These are phyloP conservation scores for Cairina moschata DNA, from an alignment of 2,113 vertebrate species.

Conservation along the genomic window DNA sequence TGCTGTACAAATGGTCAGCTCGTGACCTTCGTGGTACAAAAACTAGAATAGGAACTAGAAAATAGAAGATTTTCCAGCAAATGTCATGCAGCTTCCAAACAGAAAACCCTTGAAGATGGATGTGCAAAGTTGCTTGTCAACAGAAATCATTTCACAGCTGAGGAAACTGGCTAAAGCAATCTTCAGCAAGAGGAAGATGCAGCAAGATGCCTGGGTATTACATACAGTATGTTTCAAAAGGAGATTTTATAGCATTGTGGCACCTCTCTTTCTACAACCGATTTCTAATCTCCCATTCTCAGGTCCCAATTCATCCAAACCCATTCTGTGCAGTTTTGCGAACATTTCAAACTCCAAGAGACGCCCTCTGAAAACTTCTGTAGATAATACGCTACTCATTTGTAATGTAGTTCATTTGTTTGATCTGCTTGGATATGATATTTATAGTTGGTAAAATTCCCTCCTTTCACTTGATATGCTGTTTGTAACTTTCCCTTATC, in stretches of 20 bases:
- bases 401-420: not conserved
- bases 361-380: not conserved
- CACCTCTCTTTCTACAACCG: not conserved
- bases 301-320: too few species aligned
- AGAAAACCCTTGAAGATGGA: not conserved
- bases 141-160: not conserved
- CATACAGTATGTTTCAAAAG: not conserved
- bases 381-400: accelerated
- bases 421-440: not conserved
- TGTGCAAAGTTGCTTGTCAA: not conserved
- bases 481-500: not conserved
- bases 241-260: not conserved
- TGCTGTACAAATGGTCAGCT: not conserved
- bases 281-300: not conserved
- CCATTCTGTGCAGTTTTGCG: not conserved
- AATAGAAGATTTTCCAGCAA: not conserved
- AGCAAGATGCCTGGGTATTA: not conserved
- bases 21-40: not conserved
- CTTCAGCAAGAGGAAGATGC: not conserved
- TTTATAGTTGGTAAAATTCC: not conserved
- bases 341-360: not conserved
- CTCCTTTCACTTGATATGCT: not conserved
- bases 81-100: not conserved
- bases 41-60: not conserved
- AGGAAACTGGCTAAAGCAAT: not conserved